Evolutionary conservation across 2,797 vertebrate species (phyloP).

Genomic region (Steatocranus sp.): DNA sequence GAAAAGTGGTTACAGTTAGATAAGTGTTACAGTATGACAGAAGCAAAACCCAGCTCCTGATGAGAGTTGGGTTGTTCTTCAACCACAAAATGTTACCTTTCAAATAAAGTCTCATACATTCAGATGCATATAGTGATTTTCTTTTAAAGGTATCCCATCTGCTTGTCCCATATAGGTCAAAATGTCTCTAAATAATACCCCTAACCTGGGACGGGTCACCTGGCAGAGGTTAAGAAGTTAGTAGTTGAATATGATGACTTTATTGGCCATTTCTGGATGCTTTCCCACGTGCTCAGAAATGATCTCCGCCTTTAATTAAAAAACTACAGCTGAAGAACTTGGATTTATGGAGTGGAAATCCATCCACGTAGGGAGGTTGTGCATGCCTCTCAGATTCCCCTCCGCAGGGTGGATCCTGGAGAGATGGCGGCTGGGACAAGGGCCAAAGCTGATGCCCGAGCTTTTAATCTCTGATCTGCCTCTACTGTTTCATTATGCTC

Average conservation of each 20-base stretch:
- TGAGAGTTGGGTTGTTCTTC: neutral
- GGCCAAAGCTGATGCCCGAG: constrained; percentile 54
- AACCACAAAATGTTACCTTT: fast-evolving
- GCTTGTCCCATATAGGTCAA: neutral
- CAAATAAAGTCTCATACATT: neutral
- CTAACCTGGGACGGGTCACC: neutral
- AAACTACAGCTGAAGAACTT: constrained; percentile 28
- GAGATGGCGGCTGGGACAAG: constrained; percentile 60
- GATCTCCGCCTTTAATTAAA: constrained; percentile 51
- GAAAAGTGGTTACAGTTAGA: neutral
- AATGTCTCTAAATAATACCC: neutral
- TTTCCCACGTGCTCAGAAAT: neutral
- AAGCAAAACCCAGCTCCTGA: neutral
- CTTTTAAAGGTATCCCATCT: neutral
- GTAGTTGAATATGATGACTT: neutral
- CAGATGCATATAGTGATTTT: neutral
- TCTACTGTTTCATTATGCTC: neutral
- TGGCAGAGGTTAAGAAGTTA: neutral
- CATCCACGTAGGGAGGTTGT: constrained; percentile 56
- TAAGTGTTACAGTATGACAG: neutral
- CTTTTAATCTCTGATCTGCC: constrained; percentile 28
- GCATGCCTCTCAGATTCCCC: constrained; percentile 66
- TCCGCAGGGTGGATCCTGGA: constrained; percentile 62
- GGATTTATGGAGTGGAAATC: constrained; percentile 68
- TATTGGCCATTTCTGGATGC: neutral